A percentile compares a stretch with the other conserved stretches of the same genome.
Conservation (phyloP, 2,888 invertebrate species). For the Meandrusa payeni region DNA sequence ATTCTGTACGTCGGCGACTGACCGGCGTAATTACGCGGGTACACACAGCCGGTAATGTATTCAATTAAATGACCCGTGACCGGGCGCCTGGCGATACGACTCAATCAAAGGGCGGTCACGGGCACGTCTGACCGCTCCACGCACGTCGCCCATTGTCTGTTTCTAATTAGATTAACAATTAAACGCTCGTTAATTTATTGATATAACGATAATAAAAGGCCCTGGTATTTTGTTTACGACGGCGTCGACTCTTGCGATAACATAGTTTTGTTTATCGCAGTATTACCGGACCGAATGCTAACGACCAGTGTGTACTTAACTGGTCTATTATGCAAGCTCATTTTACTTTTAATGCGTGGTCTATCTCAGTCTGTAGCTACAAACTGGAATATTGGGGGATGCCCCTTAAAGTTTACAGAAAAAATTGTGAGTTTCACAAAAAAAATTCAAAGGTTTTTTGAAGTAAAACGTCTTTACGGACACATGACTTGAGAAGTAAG, state of each 20-base stretch:
- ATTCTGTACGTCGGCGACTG: background rate
- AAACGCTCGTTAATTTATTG: conserved; percentile 29
- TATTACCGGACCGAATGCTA: no score
- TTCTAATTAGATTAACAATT: conserved; percentile 62
- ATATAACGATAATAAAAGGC: conserved; percentile 14
- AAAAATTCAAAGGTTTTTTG: no score
- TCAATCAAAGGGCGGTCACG: conserved; percentile 48
- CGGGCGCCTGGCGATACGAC: conserved; percentile 46
- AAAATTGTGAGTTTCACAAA: no score
- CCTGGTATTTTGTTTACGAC: conserved; percentile 22
- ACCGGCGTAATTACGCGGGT: conserved; percentile 2
- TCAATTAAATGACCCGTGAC: conserved; percentile 19
- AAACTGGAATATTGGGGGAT: no score
- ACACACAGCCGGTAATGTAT: conserved; percentile 4
- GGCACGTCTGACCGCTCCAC: conserved; percentile 50
- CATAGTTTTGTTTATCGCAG: conserved; percentile 18
- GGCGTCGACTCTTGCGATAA: conserved; percentile 1
- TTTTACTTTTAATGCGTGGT: no score
- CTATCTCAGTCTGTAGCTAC: no score
- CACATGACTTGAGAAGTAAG: no score
- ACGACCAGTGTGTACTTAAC: no score
- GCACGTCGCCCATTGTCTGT: conserved; percentile 50
- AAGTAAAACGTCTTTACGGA: no score
- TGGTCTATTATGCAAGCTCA: no score
- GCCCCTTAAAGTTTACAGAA: no score